Percentiles rank a stretch among this genome's conserved stretches.
phyloP scores from a whole-genome alignment of 2,797 vertebrate species.

The Clarias pachynema region DNA sequence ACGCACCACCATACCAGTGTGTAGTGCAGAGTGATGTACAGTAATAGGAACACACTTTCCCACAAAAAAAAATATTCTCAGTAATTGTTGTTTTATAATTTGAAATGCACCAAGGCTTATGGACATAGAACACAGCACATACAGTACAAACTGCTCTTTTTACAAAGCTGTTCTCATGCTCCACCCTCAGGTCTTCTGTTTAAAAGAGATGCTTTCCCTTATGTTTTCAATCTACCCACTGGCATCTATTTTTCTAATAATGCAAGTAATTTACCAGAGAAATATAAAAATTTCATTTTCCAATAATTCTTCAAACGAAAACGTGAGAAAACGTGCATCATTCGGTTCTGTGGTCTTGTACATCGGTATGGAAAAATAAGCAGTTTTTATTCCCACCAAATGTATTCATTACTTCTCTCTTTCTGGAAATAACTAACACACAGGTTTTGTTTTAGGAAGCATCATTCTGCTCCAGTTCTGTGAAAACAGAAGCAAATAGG shows the following conservation, averaged over 20 bases:
- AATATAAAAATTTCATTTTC: conserved; percentile 4
- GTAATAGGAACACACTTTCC: neutral
- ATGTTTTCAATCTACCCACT: neutral
- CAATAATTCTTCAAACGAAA: neutral
- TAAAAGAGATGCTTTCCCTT: neutral
- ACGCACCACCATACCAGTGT: neutral
- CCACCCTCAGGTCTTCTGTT: neutral
- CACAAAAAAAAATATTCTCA: no score
- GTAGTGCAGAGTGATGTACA: neutral
- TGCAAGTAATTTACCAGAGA: neutral
- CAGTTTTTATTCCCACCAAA: neutral
- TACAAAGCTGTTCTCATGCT: neutral
- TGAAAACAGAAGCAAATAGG: conserved; percentile 2
- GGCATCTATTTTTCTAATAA: conserved; percentile 1
- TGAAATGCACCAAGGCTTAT: neutral
- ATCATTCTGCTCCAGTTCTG: conserved; percentile 17
- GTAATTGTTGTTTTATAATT: neutral
- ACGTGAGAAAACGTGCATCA: neutral
- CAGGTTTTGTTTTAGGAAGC: conserved; percentile 11
- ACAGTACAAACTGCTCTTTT: neutral
- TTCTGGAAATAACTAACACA: neutral
- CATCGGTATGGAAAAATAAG: neutral
- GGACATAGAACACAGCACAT: neutral
- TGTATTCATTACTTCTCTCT: conserved; percentile 1
- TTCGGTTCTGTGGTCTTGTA: conserved; percentile 12